These are phyloP conservation scores for Hetaerina americana DNA, from an alignment of 1,140 invertebrate species.

Conservation along the genomic window DNA sequence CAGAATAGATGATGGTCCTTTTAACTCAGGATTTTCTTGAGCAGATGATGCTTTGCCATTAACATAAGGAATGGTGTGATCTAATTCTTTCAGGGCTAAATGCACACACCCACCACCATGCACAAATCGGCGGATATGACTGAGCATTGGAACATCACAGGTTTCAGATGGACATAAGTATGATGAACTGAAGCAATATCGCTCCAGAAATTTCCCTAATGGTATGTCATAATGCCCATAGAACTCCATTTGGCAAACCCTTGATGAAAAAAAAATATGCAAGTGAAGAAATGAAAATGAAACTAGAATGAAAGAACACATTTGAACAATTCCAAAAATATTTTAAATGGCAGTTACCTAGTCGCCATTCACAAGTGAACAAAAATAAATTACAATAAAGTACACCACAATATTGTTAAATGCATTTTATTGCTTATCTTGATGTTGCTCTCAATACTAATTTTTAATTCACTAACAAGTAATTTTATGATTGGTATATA, in stretches of 20 bases:
- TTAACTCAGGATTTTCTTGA: not conserved
- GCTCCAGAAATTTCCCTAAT: slow-evolving; percentile 82
- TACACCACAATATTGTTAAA: too few species aligned
- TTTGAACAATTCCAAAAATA: too few species aligned
- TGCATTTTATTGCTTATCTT: too few species aligned
- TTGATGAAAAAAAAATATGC: slow-evolving; percentile 24
- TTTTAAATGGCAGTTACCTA: too few species aligned
- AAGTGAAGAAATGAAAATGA: slow-evolving; percentile 23
- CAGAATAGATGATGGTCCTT: slow-evolving; percentile 46
- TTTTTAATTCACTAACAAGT: too few species aligned
- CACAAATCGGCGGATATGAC: slow-evolving; percentile 76
- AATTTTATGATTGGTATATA: too few species aligned
- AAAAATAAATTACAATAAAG: too few species aligned
- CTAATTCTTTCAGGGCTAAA: slow-evolving; percentile 43
- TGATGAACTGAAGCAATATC: slow-evolving; percentile 74
- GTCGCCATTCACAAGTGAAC: too few species aligned
- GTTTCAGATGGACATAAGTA: slow-evolving; percentile 69
- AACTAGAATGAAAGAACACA: too few species aligned
- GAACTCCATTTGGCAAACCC: slow-evolving; percentile 86
- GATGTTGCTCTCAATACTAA: too few species aligned
- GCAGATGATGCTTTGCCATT: not conserved
- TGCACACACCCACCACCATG: slow-evolving; percentile 63
- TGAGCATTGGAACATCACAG: slow-evolving; percentile 73
- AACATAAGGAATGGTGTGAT: slow-evolving; percentile 17
- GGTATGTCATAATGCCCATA: slow-evolving; percentile 91